These are phyloP conservation scores for Pyrrhosoma nymphula DNA, from an alignment of 2,888 invertebrate genomes.

Conservation along the genomic window DNA sequence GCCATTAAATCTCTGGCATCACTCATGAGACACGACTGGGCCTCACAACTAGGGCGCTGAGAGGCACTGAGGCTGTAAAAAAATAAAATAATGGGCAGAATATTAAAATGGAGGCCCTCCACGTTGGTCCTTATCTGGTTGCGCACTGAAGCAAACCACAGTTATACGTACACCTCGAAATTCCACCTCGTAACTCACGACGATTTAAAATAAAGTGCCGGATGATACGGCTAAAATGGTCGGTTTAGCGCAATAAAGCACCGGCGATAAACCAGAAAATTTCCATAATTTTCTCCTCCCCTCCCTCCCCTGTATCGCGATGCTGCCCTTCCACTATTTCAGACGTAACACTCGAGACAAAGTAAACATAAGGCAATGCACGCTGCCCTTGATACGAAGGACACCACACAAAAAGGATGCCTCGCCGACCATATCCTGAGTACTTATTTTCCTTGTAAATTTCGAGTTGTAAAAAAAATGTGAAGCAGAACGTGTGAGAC, in stretches of 20 bases:
- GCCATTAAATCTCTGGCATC: not conserved
- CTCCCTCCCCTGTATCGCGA: not conserved
- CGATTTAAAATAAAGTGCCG: not conserved
- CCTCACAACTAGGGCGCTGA: not conserved
- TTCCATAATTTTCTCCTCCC: not conserved
- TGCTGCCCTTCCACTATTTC: not conserved
- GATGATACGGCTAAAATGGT: not conserved
- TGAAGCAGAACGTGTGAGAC: not conserved
- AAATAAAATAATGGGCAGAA: not conserved
- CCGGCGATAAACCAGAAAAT: not conserved
- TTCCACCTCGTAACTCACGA: not conserved
- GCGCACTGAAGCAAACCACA: not conserved
- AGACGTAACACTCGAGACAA: not conserved
- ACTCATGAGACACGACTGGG: not conserved
- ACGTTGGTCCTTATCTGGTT: not conserved
- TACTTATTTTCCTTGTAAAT: not conserved
- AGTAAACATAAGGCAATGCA: not conserved
- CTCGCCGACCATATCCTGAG: not conserved
- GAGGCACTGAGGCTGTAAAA: not conserved
- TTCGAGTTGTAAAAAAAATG: not conserved
- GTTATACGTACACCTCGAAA: not conserved
- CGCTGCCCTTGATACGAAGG: not conserved
- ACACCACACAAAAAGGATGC: not conserved
- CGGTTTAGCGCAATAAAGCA: constrained; percentile 6
- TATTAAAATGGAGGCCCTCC: not conserved